Conservation (phyloP, 2,113 vertebrate species). For the Nothocercus julius region DNA sequence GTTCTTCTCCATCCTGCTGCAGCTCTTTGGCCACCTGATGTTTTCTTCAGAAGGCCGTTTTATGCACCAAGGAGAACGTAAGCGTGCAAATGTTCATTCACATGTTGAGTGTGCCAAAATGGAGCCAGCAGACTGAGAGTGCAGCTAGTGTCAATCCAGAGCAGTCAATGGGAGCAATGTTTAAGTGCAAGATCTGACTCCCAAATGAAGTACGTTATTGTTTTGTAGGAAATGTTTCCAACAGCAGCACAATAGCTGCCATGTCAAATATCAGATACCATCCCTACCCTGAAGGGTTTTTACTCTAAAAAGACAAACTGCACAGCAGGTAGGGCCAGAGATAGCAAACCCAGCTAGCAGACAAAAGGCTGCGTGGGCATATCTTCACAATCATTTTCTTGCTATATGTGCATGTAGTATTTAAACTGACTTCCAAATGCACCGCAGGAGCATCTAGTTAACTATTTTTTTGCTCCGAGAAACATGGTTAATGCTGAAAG, state of each 20-base stretch:
- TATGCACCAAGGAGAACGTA: neutral
- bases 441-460: neutral
- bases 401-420: neutral
- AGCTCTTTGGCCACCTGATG: neutral
- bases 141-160: neutral
- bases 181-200: constrained; percentile 34
- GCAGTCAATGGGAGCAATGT: constrained; percentile 2
- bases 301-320: neutral
- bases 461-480: neutral
- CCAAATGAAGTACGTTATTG: constrained; percentile 11
- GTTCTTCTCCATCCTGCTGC: neutral
- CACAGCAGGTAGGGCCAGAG: neutral
- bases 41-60: neutral
- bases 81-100: constrained; percentile 19
- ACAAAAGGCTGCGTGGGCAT: neutral
- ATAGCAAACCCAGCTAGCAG: neutral
- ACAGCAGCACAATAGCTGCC: neutral
- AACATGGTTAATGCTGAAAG: neutral
- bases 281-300: neutral
- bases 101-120: neutral
- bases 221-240: constrained; percentile 16
- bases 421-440: neutral
- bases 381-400: neutral
- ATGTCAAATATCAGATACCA: neutral
- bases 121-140: neutral